Base-by-base conservation (phyloP, 2,797 vertebrate genomes). In the Oryzias sinensis region DNA sequence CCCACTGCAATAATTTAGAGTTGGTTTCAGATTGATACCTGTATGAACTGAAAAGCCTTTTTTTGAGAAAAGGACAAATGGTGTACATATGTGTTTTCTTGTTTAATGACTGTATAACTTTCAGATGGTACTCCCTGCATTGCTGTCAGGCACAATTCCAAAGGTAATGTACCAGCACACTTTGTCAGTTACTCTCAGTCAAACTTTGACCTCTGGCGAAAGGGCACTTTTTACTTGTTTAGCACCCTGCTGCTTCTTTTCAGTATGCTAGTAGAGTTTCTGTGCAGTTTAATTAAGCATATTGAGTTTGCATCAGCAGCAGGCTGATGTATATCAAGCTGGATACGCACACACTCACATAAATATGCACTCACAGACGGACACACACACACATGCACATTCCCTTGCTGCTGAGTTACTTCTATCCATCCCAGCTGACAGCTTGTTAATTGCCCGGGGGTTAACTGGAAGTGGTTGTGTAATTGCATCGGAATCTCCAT, bases 401-500 rank as follows among this genome's bases (percentile, higher is more conserved):
- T 70, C 42, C 64, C 1, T 7, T 2, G 27, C 69, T 60, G 62
- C 82, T 33, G 57, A 57, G 65, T 27, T 66, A 51, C 45, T 69
- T 74, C 79, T 64, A 88, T 87, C 85, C 76, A 85, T 90, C 83
- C 71, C 73, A 72, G 72, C 80, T 86, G 89, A 90, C 85, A 78
- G 82, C 80, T 83, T 87, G 85, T 88, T 92, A 91, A 92, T 91
- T 92, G 88, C 87, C 77, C 59, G 55, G 78, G 86, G 86, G 90
- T 91, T 92, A 92, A 91, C 87, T 89, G 85, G 84, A 91, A 90
- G 88, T 90, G 87, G 81, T 86, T 80, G 72, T 83, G 85, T 92
- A 92, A 93, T 91, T 92, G 89, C 86, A 88, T 91, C 87, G 84
- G 85, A 86, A 83, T 84, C 87, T 91, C 88, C 83, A 87, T 88